Evolutionary conservation across 2,888 invertebrate genomes (phyloP), one percentile per base, ranked within the genome.

Genomic region (Ormyrus pomaceus): DNA sequence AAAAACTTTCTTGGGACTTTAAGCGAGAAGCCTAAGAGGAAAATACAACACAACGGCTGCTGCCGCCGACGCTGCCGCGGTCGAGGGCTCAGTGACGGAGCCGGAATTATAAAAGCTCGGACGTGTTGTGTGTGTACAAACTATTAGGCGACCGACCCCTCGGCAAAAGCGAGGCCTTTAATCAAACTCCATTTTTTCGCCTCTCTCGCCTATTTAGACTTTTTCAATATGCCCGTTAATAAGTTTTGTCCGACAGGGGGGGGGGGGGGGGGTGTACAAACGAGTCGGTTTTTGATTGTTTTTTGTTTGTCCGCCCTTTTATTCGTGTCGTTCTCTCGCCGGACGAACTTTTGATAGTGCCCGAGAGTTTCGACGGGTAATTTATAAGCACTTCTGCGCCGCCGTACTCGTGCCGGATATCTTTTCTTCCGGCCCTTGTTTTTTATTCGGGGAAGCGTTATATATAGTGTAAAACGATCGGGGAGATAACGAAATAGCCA

Each of bases 1-100:
- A 80, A 76, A 80, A 80, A 71, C 71, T 80, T 79, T 74, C 62
- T 19, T 19, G 19, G 68, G 55, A 55, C 64, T 19, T 66, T 61
- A 19, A 48, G 46, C 19, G 13, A 9, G 6, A 50, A 61, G 56
- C 56, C 55, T 51, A 46, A 56, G 62, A 19, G 59, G 58, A 19
- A 11, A 59, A 51, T 19, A 19, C 19, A 19, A 19, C 19, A 19
- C 19, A 19, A 19, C 19, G 19, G 19, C 19, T 19, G 19, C 19
- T 19, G 19, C 19, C 19, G 19, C 19, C 19, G 19, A 19, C 19
- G 19, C 19, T 19, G 19, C 19, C 19, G 19, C 19, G 19, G 1
- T 19, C 19, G 19, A 19, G 45, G 8, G 51, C 6, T 6, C 4
- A 59, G 1, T 9, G n/a, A 72, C 62, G 71, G 5, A 9, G 53